phyloP scores from a whole-genome alignment of 92 coral and sea anemone species.

The Umimayanthus chanpuru region DNA sequence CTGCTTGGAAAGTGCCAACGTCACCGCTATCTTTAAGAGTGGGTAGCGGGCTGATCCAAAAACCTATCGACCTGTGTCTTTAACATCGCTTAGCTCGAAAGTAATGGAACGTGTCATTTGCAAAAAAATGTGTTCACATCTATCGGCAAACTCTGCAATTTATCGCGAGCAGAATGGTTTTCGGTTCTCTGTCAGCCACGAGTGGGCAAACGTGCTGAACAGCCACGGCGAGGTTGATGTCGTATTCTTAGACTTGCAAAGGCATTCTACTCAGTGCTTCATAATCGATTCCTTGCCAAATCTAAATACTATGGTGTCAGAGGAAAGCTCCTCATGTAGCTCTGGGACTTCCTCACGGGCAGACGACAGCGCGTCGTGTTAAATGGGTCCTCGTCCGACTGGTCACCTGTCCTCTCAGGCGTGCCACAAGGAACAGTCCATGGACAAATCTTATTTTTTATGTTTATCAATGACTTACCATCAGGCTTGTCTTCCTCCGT shows the following conservation, averaged over 20 bases:
- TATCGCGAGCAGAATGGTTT: slow-evolving; percentile 14
- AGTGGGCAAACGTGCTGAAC: slow-evolving; percentile 42
- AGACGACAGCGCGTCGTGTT: slow-evolving; percentile 42
- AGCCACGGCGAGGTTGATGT: slow-evolving; percentile 34
- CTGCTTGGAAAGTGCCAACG: slow-evolving; percentile 25
- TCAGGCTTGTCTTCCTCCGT: slow-evolving; percentile 31
- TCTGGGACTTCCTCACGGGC: slow-evolving; percentile 31
- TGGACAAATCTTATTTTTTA: slow-evolving; percentile 34
- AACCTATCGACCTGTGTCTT: slow-evolving; percentile 9
- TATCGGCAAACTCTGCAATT: slow-evolving; percentile 26
- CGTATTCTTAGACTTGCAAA: background rate
- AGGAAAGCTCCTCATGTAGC: slow-evolving; percentile 5
- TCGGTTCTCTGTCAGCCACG: slow-evolving; percentile 25
- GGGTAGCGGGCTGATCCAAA: slow-evolving; percentile 27
- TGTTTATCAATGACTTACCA: slow-evolving; percentile 41
- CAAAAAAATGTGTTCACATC: background rate
- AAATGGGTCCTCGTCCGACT: slow-evolving; percentile 40
- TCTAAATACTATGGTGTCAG: slow-evolving; percentile 29
- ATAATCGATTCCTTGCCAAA: slow-evolving; percentile 42
- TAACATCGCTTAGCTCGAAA: slow-evolving; percentile 4
- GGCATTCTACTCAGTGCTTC: slow-evolving; percentile 35
- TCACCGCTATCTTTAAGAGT: background rate
- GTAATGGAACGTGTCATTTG: slow-evolving; percentile 20
- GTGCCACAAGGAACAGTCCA: slow-evolving; percentile 32
- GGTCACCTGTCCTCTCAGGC: slow-evolving; percentile 45